A percentile compares a stretch with the other conserved stretches of the same genome.
These are phyloP conservation scores for Lynx canadensis DNA, from an alignment of 2,113 vertebrate species.

Conservation along the genomic window DNA sequence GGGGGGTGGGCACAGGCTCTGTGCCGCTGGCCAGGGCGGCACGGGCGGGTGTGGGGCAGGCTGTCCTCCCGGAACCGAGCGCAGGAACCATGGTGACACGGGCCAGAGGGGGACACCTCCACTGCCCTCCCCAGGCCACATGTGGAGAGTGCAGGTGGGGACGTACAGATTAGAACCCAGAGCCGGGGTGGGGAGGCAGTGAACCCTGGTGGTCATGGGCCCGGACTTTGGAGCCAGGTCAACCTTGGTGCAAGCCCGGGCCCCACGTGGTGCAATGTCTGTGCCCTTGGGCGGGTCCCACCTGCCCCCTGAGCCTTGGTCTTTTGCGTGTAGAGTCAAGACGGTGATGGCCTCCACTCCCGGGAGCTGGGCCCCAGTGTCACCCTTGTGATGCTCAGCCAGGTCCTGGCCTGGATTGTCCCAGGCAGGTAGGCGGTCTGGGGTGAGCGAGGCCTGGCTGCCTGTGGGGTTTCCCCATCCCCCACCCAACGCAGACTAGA, in stretches of 20 bases:
- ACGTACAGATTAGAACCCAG: accelerated
- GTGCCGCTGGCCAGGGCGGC: background rate
- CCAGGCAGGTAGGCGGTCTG: accelerated
- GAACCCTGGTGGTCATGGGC: accelerated
- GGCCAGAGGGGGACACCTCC: background rate
- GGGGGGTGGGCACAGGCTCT: background rate
- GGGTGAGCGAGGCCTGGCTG: background rate
- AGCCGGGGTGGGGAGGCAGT: background rate
- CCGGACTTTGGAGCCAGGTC: background rate
- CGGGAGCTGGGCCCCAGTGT: background rate
- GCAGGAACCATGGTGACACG: accelerated
- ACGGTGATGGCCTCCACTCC: accelerated
- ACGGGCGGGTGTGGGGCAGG: accelerated
- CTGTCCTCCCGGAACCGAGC: background rate
- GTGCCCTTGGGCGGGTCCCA: background rate
- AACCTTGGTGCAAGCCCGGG: accelerated
- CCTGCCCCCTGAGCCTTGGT: background rate
- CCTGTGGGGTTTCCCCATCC: background rate
- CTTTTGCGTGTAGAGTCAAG: accelerated
- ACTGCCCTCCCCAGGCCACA: no score
- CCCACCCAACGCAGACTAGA: background rate
- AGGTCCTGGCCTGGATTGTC: no score
- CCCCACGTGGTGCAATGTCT: accelerated
- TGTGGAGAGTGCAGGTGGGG: accelerated
- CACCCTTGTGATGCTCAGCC: accelerated